Evolutionary conservation across 2,888 invertebrate species (phyloP).

Genomic region (Lasioglossum lativentre): DNA sequence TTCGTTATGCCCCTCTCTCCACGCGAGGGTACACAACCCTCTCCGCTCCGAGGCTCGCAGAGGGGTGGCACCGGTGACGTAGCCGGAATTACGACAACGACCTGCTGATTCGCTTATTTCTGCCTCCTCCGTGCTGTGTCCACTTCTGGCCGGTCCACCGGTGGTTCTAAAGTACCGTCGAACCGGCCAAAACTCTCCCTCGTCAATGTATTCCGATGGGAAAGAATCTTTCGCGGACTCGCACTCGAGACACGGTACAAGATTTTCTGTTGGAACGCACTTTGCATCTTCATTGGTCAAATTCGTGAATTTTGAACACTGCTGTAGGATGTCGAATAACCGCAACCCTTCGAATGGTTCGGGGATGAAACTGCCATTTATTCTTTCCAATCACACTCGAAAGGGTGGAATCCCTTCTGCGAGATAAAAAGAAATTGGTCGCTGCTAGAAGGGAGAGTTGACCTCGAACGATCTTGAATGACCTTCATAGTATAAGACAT

Average conservation of each 20-base stretch:
- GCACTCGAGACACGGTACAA: not conserved
- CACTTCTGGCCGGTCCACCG: not conserved
- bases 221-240: too few relatives aligned
- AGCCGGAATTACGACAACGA: constrained; percentile 65
- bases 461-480: too few relatives aligned
- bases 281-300: not conserved
- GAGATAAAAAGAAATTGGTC: too few relatives aligned
- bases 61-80: constrained; percentile 65
- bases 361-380: too few relatives aligned
- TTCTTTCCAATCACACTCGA: too few relatives aligned
- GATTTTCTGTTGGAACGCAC: not conserved
- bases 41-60: constrained; percentile 38
- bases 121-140: constrained; percentile 30
- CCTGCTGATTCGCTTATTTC: constrained; percentile 53
- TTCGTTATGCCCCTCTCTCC: constrained; percentile 33
- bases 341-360: too few relatives aligned
- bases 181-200: not conserved
- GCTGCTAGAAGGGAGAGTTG: too few relatives aligned
- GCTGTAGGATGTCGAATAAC: not conserved
- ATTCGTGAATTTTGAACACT: not conserved
- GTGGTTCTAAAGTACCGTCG: not conserved
- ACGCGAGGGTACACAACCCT: constrained; percentile 51
- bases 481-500: too few relatives aligned
- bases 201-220: not conserved
- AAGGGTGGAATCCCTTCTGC: too few relatives aligned